phyloP scores from a whole-genome alignment of 2,113 vertebrate species.

The Laterallus jamaicensis region DNA sequence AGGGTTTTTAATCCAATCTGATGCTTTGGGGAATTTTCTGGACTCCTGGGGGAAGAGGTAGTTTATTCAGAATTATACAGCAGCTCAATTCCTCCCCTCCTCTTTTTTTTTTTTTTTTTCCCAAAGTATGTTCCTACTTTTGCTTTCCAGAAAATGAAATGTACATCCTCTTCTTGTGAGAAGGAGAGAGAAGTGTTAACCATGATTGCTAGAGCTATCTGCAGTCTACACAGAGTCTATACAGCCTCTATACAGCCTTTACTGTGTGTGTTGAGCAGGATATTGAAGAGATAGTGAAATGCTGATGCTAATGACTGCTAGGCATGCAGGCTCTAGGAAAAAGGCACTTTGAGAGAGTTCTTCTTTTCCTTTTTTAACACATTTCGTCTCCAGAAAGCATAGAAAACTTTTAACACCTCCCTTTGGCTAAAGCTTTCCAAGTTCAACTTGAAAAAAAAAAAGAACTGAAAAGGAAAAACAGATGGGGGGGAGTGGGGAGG shows the following conservation, averaged over 20 bases:
- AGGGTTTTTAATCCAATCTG: neutral
- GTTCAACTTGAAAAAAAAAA: neutral
- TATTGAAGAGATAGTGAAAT: conserved; percentile 8
- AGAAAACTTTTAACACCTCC: conserved; percentile 57
- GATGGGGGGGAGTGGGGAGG: conserved; percentile 31
- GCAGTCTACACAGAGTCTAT: neutral
- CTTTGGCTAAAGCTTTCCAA: conserved; percentile 33
- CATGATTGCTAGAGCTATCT: conserved; percentile 39
- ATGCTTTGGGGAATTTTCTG: neutral
- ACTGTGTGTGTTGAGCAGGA: neutral
- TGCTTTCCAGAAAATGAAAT: neutral
- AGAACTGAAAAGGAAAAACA: conserved; percentile 31
- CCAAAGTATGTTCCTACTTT: neutral
- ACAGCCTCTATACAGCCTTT: neutral
- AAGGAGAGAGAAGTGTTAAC: neutral
- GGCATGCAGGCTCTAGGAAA: conserved; percentile 1
- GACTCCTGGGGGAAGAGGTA: neutral
- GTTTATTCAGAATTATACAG: neutral
- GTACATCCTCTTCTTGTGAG: neutral
- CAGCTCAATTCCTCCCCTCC: neutral
- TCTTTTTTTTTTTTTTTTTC: neutral
- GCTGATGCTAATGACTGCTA: neutral
- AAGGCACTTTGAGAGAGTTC: neutral
- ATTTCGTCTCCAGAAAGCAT: conserved; percentile 29
- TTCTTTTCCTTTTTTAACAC: neutral